These are phyloP conservation scores for Cheirogaleus major DNA, from an alignment of 2,797 vertebrate species.

Conservation along the genomic window DNA sequence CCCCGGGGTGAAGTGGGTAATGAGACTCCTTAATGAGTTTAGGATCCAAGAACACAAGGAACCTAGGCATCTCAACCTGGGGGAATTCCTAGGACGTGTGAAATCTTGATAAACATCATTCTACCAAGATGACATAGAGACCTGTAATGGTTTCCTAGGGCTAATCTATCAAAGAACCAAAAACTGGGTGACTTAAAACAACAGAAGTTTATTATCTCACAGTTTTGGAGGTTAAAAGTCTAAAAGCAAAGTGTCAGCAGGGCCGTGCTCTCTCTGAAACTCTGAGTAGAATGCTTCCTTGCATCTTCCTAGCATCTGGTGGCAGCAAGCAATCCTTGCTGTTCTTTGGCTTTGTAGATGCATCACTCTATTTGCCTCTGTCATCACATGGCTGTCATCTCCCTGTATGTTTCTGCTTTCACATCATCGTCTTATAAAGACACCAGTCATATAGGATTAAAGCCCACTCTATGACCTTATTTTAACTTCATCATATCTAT, in stretches of 20 bases:
- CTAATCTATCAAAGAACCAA: not conserved
- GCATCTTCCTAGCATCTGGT: not conserved
- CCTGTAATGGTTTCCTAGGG: not conserved
- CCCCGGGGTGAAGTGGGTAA: not conserved
- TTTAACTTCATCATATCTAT: not conserved
- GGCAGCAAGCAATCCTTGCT: not conserved
- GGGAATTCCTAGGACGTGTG: not conserved
- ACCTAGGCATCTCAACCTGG: not conserved
- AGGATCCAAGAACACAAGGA: not conserved
- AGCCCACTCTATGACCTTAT: not conserved
- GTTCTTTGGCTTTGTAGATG: not conserved
- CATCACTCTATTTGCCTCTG: not conserved
- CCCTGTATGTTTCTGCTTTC: not conserved
- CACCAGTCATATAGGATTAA: not conserved
- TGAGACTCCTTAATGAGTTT: not conserved
- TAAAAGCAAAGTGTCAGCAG: not conserved
- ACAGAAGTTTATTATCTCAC: not conserved
- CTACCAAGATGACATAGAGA: not conserved
- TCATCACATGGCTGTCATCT: not conserved
- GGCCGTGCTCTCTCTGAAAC: not conserved
- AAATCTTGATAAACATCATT: not conserved
- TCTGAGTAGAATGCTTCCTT: not conserved
- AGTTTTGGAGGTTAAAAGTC: not conserved
- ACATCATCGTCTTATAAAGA: not conserved
- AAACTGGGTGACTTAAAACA: not conserved